Percentiles rank a stretch among this genome's conserved stretches.
These are phyloP conservation scores for Hippocampus mohnikei DNA, from an alignment of 2,113 vertebrate genomes.

Conservation along the genomic window DNA sequence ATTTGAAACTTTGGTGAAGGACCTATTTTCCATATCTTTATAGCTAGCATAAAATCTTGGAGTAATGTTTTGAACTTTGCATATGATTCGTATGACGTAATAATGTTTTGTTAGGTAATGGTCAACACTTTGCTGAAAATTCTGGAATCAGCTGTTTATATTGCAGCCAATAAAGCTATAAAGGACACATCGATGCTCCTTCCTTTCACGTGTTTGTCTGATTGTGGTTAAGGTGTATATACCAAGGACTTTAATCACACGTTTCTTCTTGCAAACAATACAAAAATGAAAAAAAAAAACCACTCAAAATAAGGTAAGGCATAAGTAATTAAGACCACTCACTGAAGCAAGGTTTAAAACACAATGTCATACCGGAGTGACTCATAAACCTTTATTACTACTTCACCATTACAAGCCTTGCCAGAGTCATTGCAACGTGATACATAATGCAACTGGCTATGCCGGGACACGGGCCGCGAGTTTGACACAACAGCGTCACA, in stretches of 20 bases:
- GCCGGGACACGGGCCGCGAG: constrained; percentile 5
- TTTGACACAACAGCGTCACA: constrained; percentile 3
- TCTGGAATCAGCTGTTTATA: constrained; percentile 1
- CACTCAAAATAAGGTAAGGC: not conserved
- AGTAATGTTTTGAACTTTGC: not conserved
- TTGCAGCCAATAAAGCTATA: not conserved
- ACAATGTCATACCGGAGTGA: not conserved
- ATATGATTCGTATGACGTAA: not conserved
- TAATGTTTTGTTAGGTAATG: not conserved
- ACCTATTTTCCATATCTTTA: not conserved
- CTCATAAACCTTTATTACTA: constrained; percentile 44
- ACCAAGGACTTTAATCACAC: constrained; percentile 28
- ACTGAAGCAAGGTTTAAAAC: constrained; percentile 8
- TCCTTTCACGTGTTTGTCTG: not conserved
- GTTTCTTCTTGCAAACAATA: constrained; percentile 20
- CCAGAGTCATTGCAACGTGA: constrained; percentile 52
- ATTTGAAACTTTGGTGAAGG: not conserved
- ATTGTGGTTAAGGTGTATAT: constrained; percentile 15
- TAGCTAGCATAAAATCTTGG: not conserved
- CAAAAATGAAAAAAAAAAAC: not conserved
- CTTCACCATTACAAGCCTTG: constrained; percentile 36
- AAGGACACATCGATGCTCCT: not conserved
- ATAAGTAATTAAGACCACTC: constrained; percentile 31
- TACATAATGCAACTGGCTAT: constrained; percentile 40
- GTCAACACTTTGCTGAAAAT: not conserved